Evolutionary conservation across 92 coral and sea anemone species (phyloP), one percentile per base, ranked within the genome.

Genomic region (Siderastrea radians): DNA sequence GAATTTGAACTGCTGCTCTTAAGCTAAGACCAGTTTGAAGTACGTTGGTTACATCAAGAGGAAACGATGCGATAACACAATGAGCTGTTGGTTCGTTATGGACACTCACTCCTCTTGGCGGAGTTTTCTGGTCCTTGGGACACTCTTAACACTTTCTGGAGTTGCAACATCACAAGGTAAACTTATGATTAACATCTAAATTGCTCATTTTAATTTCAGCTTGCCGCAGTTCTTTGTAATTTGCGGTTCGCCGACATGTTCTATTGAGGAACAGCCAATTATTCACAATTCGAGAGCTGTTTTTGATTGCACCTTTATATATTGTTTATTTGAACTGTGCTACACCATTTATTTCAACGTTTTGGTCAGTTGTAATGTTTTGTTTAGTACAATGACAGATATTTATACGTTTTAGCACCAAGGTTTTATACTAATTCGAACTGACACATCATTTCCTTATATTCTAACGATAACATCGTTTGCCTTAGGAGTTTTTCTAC

Each of bases 111-210:
- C 17, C 26, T 8, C 68, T 11, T 3, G 48, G 6, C 77, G 49
- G 48, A 13, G 57, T 53, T 54, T 57, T 13, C 7, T 60, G 50
- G 17, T 70, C 53, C 69, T 82, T 68, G 68, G 46, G 46, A 82
- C 54, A 54, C 49, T 82, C 12, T 59, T 82, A 7, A 61, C 66
- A 4, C 77, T 82, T 57, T 54, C 71, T 1, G 70, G 78, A 71
- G 49, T 57, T 54, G 86, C 63, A 11, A 46, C 68, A 59, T 70
- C 86, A 54, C 78, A 82, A 82, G 86, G 86, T 82, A 55, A 45
- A 55, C 77, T 17, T 7, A 71, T 9, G 48, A 44, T 43, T 57
- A 49, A 9, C 49, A 12, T n/a, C 50, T 55, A 16, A 66, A 82
- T 4, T 70, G 55, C 77, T 71, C 75, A 58, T 68, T 54, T 82